Conservation (phyloP, 2,888 invertebrate genomes). For the Melolontha melolontha region DNA sequence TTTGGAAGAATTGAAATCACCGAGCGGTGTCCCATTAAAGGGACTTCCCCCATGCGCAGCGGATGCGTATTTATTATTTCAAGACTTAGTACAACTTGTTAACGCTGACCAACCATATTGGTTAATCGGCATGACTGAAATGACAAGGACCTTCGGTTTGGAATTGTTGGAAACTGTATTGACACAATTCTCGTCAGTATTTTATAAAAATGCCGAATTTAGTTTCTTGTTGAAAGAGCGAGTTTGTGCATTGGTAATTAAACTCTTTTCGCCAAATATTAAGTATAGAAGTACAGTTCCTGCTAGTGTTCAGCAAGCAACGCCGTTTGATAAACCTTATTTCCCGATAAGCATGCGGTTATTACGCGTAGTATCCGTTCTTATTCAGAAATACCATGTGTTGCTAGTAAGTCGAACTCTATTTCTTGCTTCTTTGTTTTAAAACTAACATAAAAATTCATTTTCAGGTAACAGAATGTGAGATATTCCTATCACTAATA, state of each 20-base stretch:
- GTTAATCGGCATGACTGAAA: slow-evolving; percentile 95
- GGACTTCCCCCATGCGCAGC: slow-evolving; percentile 89
- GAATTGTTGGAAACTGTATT: slow-evolving; percentile 95
- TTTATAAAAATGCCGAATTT: slow-evolving; percentile 94
- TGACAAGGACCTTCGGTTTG: slow-evolving; percentile 96
- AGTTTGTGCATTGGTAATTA: slow-evolving; percentile 98
- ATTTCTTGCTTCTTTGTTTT: neutral
- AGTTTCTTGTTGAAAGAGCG: slow-evolving; percentile 94
- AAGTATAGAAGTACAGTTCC: slow-evolving; percentile 80
- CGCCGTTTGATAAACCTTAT: slow-evolving; percentile 88
- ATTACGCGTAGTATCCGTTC: slow-evolving; percentile 89
- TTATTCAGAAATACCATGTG: slow-evolving; percentile 93
- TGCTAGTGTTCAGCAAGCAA: slow-evolving; percentile 72
- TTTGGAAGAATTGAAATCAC: slow-evolving; percentile 82
- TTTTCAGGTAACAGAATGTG: slow-evolving; percentile 92
- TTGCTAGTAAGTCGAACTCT: slow-evolving; percentile 77
- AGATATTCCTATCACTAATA: slow-evolving; percentile 96
- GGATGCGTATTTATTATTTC: slow-evolving; percentile 95
- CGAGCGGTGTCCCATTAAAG: slow-evolving; percentile 82
- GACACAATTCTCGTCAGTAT: slow-evolving; percentile 85
- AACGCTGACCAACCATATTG: slow-evolving; percentile 97
- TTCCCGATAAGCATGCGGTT: slow-evolving; percentile 97
- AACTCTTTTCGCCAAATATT: slow-evolving; percentile 98
- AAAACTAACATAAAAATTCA: slow-evolving; percentile 28
- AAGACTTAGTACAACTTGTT: slow-evolving; percentile 96